A percentile compares a stretch with the other conserved stretches of the same genome.
Evolutionary conservation across 2,797 vertebrate species (phyloP).

Genomic region (Alcedo atthis): DNA sequence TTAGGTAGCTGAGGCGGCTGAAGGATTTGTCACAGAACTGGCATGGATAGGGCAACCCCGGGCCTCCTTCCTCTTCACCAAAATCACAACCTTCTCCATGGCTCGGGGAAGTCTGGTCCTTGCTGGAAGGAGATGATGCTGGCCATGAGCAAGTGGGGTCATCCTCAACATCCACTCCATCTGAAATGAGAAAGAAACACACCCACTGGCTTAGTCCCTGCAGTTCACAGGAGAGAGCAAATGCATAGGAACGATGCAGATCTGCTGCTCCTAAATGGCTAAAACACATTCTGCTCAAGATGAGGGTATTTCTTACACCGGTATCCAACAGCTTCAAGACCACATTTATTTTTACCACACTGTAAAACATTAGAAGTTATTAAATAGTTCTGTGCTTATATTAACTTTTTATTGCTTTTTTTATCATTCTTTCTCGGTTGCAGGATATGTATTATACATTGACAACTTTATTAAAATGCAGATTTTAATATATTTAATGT

Average conservation of each 20-base stretch:
- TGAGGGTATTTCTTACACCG: background rate
- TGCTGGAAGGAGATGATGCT: constrained; percentile 97
- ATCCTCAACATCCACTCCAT: constrained; percentile 95
- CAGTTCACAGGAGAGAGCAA: background rate
- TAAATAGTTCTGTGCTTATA: constrained; percentile 70
- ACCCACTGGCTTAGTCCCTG: background rate
- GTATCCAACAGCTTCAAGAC: constrained; percentile 48
- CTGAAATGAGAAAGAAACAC: constrained; percentile 76
- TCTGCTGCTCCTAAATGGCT: background rate
- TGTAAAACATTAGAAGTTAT: constrained; percentile 75
- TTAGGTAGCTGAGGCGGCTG: constrained; percentile 97
- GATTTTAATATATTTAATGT: constrained; percentile 82
- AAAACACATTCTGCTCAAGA: background rate
- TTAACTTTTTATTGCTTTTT: constrained; percentile 79
- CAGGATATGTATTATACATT: constrained; percentile 71
- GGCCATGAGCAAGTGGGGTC: constrained; percentile 97
- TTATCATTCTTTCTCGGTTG: constrained; percentile 72
- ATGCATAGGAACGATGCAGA: rapidly evolving
- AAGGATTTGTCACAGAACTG: constrained; percentile 99
- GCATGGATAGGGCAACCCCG: constrained; percentile 95
- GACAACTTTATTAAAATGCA: constrained; percentile 83
- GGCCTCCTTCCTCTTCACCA: constrained; percentile 95
- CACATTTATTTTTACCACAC: constrained; percentile 63
- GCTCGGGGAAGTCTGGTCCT: constrained; percentile 96
- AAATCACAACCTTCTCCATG: constrained; percentile 97